Conservation (phyloP, 1,140 invertebrate genomes). For the Papilio machaon region DNA sequence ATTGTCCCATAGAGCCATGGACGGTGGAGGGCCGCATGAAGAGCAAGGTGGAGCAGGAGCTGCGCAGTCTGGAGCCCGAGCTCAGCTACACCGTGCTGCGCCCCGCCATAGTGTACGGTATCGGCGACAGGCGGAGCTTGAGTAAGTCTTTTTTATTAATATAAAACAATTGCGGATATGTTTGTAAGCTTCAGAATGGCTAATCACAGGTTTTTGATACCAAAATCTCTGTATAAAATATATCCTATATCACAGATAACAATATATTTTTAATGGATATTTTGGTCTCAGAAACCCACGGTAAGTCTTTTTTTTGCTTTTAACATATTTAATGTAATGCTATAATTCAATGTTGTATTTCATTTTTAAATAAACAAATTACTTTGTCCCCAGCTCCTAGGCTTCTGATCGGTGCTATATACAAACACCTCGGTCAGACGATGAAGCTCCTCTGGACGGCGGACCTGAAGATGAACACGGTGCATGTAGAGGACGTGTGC, state of each 20-base stretch:
- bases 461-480: conserved; percentile 92
- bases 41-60: conserved; percentile 90
- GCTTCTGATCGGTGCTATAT: conserved; percentile 92
- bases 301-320: too few relatives aligned
- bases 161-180: too few relatives aligned
- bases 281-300: too few relatives aligned
- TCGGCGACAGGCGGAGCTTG: conserved; percentile 91
- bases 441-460: conserved; percentile 96
- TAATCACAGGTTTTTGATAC: too few relatives aligned
- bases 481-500: conserved; percentile 92
- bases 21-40: conserved; percentile 92
- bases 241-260: too few relatives aligned
- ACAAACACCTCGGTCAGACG: conserved; percentile 93
- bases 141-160: conserved; percentile 82
- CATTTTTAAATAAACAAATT: neutral
- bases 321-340: too few relatives aligned
- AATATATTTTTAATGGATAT: too few relatives aligned
- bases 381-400: conserved; percentile 85
- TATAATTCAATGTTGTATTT: too few relatives aligned
- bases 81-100: conserved; percentile 92
- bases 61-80: conserved; percentile 83
- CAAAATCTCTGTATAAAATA: too few relatives aligned
- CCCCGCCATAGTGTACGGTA: conserved; percentile 93
- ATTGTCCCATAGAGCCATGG: conserved; percentile 90
- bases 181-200: too few relatives aligned